Conservation (phyloP, 2,888 invertebrate genomes). For the Leptopilina myrica region DNA sequence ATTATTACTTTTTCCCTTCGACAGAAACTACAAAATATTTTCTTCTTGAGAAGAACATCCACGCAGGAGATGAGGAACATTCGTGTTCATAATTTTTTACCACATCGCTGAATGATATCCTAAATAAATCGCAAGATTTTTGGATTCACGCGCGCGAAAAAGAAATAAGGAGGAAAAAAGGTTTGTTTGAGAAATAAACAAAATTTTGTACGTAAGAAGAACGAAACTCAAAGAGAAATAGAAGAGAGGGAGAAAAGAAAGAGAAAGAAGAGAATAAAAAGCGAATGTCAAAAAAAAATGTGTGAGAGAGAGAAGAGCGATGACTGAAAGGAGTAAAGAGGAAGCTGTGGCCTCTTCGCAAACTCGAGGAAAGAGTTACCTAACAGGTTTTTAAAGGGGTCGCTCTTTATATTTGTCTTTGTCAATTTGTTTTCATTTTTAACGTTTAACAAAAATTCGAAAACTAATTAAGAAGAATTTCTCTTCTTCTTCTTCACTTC, state of each 20-base stretch:
- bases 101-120: background rate
- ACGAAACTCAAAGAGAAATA: background rate
- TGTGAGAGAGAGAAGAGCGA: background rate
- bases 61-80: slow-evolving; percentile 32
- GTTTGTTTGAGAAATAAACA: background rate
- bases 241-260: too few relatives aligned
- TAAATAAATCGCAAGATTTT: background rate
- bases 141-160: slow-evolving; percentile 7
- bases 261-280: background rate
- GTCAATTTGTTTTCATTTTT: slow-evolving; percentile 17
- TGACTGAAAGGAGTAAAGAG: slow-evolving; percentile 10
- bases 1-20: background rate
- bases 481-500: too few relatives aligned
- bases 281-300: background rate
- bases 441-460: background rate
- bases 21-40: background rate
- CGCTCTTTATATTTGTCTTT: slow-evolving; percentile 11
- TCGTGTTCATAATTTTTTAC: slow-evolving; percentile 18
- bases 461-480: background rate
- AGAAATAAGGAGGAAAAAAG: background rate
- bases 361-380: slow-evolving; percentile 27
- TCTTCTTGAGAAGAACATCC: too few relatives aligned
- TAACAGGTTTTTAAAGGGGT: slow-evolving; percentile 23
- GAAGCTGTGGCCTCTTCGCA: slow-evolving; percentile 13
- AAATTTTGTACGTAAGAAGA: background rate